These are phyloP conservation scores for Nothoprocta pentlandii DNA, from an alignment of 2,113 vertebrate genomes.

Conservation along the genomic window DNA sequence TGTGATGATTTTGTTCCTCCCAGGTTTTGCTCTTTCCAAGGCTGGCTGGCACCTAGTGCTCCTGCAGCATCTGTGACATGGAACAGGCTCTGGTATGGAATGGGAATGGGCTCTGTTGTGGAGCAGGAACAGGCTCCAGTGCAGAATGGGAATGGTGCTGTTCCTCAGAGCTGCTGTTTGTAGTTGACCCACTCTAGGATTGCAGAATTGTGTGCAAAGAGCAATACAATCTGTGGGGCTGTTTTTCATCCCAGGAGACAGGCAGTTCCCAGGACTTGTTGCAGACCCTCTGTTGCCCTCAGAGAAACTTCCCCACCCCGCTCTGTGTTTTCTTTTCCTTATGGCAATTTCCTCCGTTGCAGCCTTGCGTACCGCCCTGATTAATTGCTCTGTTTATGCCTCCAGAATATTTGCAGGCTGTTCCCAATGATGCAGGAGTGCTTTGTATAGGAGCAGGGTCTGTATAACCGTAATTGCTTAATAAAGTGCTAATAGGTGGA, in stretches of 20 bases:
- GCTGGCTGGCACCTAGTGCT: neutral
- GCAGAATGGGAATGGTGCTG: no score
- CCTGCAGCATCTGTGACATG: neutral
- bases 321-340: slow-evolving; percentile 44
- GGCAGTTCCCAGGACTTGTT: neutral
- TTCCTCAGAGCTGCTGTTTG: neutral
- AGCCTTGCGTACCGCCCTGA: neutral
- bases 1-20: neutral
- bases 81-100: rapidly evolving
- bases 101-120: neutral
- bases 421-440: slow-evolving; percentile 13
- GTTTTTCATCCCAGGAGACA: neutral
- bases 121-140: no score
- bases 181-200: neutral
- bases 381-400: slow-evolving; percentile 60
- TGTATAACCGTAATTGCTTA: slow-evolving; percentile 45
- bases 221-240: neutral
- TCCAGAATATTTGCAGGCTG: slow-evolving; percentile 60
- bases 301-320: slow-evolving; percentile 23
- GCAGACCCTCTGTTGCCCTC: neutral
- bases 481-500: slow-evolving; percentile 9
- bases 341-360: slow-evolving; percentile 58
- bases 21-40: neutral
- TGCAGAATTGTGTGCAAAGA: neutral
- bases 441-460: slow-evolving; percentile 21